Evolutionary conservation across 2,113 vertebrate species (phyloP), one percentile per base, ranked within the genome.

Genomic region (Ranitomeya variabilis): DNA sequence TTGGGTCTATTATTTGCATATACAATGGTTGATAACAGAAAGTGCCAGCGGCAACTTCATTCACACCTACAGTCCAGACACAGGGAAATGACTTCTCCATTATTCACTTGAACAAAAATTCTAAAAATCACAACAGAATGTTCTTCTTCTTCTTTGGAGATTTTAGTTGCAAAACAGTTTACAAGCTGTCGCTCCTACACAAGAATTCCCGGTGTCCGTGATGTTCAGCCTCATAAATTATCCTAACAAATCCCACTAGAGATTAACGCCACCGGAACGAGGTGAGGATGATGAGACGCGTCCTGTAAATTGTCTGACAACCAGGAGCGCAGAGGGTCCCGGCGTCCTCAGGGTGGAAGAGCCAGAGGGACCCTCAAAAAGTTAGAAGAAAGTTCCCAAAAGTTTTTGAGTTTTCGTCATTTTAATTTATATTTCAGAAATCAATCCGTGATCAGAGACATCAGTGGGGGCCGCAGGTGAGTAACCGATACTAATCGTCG

Each of bases 101-200:
- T 83, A 83, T 62, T 83, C 80, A 83, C 59, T 62, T 45, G 11
- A 83, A 64, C 66, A 52, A 69, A 83, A 80, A 83, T 67, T 83
- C 51, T 45, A 45, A 83, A 67, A 83, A 23, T 83, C 64, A 15
- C 62, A 83, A 52, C 81, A 67, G 78, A 55, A 59, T 80, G 78
- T 80, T 59, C n/a, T 45, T 45, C 37, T 45, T 45, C 37, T 45
- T 45, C 37, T 2, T 10, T 52, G 31, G 19, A 62, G 14, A 45
- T 51, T 67, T 15, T 37, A 4, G 13, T 83, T 83, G 59, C 62
- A 52, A 11, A 4, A 83, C 31, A 37, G 57, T 80, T 60, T 60
- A 80, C 26, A 80, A 21, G 55, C 15, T 16, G 23, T 76, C 9
- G 57, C 80, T 81, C 80, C 57, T 15, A 81, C 80, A 37, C 81